Evolutionary conservation across 2,888 invertebrate genomes (phyloP).

Genomic region (Ormyrus pomaceus): DNA sequence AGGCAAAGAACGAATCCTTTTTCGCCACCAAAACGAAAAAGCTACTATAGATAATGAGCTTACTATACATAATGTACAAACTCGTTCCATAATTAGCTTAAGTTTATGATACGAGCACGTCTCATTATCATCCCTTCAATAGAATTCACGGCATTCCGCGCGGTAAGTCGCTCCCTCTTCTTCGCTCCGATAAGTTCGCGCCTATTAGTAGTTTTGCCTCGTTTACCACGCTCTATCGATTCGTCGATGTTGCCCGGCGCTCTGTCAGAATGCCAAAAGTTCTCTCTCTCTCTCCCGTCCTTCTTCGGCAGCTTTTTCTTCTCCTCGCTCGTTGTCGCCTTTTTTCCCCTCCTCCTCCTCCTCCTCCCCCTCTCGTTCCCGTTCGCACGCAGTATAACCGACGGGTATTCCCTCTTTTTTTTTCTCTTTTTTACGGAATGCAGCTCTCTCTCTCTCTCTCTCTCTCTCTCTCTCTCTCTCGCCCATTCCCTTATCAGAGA

Average conservation of each 20-base stretch:
- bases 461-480: conserved; percentile 25
- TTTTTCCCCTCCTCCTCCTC: conserved; percentile 13
- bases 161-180: neutral
- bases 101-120: conserved; percentile 19
- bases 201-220: conserved; percentile 39
- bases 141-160: conserved; percentile 5
- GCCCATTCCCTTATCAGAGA: conserved; percentile 11
- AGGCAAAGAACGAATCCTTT: no score
- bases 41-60: neutral
- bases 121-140: conserved; percentile 22
- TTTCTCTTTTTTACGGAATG: neutral
- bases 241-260: conserved; percentile 3
- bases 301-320: neutral
- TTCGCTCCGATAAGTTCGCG: conserved; percentile 22
- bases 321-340: conserved; percentile 5
- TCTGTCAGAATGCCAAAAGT: conserved; percentile 42
- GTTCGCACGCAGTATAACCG: conserved; percentile 18
- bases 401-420: conserved; percentile 30
- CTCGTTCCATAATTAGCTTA: conserved; percentile 8
- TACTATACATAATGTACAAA: neutral
- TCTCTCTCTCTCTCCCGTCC: neutral
- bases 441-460: conserved; percentile 9
- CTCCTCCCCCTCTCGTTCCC: conserved; percentile 16
- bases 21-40: no score
- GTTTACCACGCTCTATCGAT: conserved; percentile 33